Percentiles rank a stretch among this genome's conserved stretches.
phyloP scores from a whole-genome alignment of 2,113 vertebrate genomes.

The Anseranas semipalmata region DNA sequence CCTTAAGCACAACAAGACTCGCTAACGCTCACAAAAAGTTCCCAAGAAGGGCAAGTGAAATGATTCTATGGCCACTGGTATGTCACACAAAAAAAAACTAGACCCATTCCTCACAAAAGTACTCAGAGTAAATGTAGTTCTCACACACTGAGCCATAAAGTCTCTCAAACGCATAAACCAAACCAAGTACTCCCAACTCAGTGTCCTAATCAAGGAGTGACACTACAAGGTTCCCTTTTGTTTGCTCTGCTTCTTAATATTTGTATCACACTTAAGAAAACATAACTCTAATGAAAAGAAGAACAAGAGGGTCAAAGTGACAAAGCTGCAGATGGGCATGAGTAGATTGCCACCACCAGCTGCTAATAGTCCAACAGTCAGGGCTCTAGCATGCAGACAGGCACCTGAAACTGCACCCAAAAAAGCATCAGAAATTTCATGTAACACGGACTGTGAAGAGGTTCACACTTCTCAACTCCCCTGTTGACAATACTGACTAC shows the following conservation, averaged over 20 bases:
- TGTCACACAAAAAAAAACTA: background rate
- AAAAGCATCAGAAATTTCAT: background rate
- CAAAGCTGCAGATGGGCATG: background rate
- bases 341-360: background rate
- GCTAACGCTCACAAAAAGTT: background rate
- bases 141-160: background rate
- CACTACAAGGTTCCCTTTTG: background rate
- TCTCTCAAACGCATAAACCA: background rate
- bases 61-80: fast-evolving
- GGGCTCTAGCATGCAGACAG: background rate
- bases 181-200: background rate
- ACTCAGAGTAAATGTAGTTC: background rate
- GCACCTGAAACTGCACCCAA: background rate
- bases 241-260: background rate
- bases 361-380: background rate
- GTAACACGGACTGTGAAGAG: background rate
- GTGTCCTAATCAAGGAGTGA: background rate
- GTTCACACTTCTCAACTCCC: background rate
- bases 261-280: background rate
- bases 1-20: background rate
- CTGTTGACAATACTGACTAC: background rate
- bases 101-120: background rate
- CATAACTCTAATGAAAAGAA: background rate
- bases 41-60: background rate
- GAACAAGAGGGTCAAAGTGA: background rate